These are phyloP conservation scores for Drosophila simulans DNA, from an alignment of 1,140 invertebrate species.

Conservation along the genomic window DNA sequence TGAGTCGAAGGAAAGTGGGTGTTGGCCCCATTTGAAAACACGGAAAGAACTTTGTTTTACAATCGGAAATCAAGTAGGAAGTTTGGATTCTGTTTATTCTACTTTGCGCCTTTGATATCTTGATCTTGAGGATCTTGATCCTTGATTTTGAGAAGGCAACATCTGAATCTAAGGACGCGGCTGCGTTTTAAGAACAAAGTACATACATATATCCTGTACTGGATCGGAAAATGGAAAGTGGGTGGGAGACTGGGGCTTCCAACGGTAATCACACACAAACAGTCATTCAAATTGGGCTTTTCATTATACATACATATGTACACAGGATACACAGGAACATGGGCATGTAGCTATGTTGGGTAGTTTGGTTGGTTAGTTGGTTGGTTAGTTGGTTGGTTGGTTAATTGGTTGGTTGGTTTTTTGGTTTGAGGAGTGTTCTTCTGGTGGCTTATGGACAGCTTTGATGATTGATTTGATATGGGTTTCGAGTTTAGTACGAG, in stretches of 20 bases:
- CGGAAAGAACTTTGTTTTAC: neutral
- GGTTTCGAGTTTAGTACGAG: slow-evolving; percentile 58
- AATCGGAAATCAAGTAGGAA: neutral
- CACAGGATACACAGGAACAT: slow-evolving; percentile 26
- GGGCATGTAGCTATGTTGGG: slow-evolving; percentile 35
- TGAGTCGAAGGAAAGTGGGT: neutral
- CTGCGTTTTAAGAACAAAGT: no score
- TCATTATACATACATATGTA: slow-evolving; percentile 32
- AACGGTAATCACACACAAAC: slow-evolving; percentile 30
- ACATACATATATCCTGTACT: no score
- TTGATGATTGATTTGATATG: slow-evolving; percentile 54
- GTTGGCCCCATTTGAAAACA: neutral
- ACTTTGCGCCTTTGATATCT: no score
- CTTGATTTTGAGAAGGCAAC: no score
- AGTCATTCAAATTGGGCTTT: slow-evolving; percentile 28
- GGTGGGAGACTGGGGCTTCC: neutral
- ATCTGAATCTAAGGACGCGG: neutral
- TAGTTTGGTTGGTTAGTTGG: slow-evolving; percentile 8
- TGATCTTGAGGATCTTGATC: no score
- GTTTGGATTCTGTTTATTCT: neutral
- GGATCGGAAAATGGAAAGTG: neutral
- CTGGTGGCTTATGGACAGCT: slow-evolving; percentile 51
- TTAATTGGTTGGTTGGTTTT: no score
- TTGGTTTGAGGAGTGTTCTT: slow-evolving; percentile 18
- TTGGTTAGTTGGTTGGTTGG: slow-evolving; percentile 8